These are phyloP conservation scores for Hydropsyche tenuis DNA, from an alignment of 1,140 invertebrate species.

Conservation along the genomic window DNA sequence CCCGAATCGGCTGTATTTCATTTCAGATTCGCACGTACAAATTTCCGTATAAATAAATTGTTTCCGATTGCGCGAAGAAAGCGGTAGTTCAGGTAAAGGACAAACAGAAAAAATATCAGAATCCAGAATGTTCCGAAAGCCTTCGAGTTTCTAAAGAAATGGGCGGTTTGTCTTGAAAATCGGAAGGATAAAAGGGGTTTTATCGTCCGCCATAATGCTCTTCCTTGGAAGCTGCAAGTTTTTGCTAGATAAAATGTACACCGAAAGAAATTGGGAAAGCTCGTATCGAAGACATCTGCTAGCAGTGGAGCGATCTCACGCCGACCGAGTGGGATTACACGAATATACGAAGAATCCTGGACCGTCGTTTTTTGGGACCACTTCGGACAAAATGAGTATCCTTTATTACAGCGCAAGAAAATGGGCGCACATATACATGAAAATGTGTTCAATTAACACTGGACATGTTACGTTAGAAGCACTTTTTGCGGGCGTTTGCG, in stretches of 20 bases:
- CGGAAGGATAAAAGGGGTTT: conserved; percentile 16
- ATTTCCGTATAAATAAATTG: no score
- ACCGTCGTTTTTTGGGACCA: conserved; percentile 8
- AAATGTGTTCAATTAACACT: no score
- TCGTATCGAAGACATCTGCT: conserved; percentile 22
- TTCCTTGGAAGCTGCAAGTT: conserved; percentile 1
- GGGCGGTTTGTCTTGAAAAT: conserved; percentile 9
- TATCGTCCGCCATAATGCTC: conserved; percentile 13
- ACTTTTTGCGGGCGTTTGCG: no score
- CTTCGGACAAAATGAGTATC: neutral
- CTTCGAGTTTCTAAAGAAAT: conserved; percentile 3
- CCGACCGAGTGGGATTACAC: conserved; percentile 15
- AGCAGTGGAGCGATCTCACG: neutral
- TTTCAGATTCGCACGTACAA: no score
- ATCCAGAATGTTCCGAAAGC: neutral
- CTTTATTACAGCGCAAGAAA: neutral
- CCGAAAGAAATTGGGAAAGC: conserved; percentile 18
- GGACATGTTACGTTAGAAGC: no score
- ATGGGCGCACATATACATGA: neutral
- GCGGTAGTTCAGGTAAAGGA: no score
- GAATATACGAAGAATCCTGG: neutral
- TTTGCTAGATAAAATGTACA: conserved; percentile 17
- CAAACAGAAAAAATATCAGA: no score
- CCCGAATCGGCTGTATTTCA: no score
- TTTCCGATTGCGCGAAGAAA: no score